These are phyloP conservation scores for Apeltes quadracus DNA, from an alignment of 2,113 vertebrate species.

Conservation along the genomic window DNA sequence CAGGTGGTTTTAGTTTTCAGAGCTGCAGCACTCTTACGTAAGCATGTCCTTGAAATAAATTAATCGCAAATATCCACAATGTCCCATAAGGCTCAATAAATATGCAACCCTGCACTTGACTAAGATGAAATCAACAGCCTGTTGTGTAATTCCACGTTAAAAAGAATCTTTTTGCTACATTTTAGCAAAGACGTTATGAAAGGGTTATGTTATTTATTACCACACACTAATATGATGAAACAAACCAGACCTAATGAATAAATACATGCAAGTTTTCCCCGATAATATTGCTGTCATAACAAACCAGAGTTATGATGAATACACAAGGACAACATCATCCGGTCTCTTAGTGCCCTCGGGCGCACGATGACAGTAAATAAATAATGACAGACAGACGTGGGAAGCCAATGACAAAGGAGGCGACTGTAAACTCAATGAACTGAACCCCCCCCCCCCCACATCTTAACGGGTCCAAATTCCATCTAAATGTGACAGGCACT, in stretches of 20 bases:
- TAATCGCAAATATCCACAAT: slow-evolving; percentile 36
- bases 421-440: slow-evolving; percentile 17
- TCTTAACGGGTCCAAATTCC: neutral
- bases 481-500: neutral
- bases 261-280: slow-evolving; percentile 33
- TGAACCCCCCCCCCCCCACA: neutral
- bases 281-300: slow-evolving; percentile 40
- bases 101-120: slow-evolving; percentile 32
- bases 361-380: slow-evolving; percentile 48
- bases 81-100: slow-evolving; percentile 52
- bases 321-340: slow-evolving; percentile 14
- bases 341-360: slow-evolving; percentile 25
- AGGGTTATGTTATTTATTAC: no score
- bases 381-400: slow-evolving; percentile 53
- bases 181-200: neutral
- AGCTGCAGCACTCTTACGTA: slow-evolving; percentile 22
- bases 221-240: slow-evolving; percentile 5
- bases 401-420: slow-evolving; percentile 34
- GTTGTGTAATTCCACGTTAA: slow-evolving; percentile 36
- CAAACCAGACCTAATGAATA: slow-evolving; percentile 36
- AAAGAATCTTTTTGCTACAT: slow-evolving; percentile 27
- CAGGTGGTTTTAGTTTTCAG: slow-evolving; percentile 39
- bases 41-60: slow-evolving; percentile 19
- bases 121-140: slow-evolving; percentile 20
- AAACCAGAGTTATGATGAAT: slow-evolving; percentile 28